These are phyloP conservation scores for Lochmaea capreae DNA, from an alignment of 2,888 invertebrate species.

Conservation along the genomic window DNA sequence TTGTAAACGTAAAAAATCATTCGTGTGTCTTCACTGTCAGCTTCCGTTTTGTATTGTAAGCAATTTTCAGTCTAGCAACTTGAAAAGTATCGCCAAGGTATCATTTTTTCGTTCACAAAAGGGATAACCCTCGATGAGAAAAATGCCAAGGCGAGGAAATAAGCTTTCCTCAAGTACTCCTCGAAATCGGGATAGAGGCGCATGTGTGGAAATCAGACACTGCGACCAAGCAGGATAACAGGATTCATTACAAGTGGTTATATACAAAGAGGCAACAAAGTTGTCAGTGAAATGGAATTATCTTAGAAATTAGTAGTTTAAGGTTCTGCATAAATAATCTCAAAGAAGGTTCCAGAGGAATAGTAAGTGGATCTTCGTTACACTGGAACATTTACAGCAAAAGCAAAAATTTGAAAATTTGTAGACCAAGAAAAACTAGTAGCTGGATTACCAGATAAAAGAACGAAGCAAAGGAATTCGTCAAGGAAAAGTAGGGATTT, in stretches of 20 bases:
- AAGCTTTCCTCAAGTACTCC: slow-evolving; percentile 31
- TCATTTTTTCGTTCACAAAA: slow-evolving; percentile 33
- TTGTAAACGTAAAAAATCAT: slow-evolving; percentile 17
- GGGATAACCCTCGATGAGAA: slow-evolving; percentile 30
- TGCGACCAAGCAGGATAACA: background rate
- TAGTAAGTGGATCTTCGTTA: background rate
- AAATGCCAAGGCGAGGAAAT: slow-evolving; percentile 31
- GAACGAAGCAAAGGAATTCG: too few relatives aligned
- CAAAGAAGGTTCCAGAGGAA: background rate
- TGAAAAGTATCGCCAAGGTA: slow-evolving; percentile 29
- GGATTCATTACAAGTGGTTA: background rate
- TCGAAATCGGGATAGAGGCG: slow-evolving; percentile 22
- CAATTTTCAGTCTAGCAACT: slow-evolving; percentile 24
- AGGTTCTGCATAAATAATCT: background rate
- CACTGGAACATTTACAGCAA: too few relatives aligned
- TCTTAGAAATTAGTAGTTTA: too few relatives aligned
- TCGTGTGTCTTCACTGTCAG: slow-evolving; percentile 12
- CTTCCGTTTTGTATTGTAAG: slow-evolving; percentile 18
- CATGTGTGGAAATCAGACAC: slow-evolving; percentile 28
- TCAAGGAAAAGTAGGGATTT: too few relatives aligned
- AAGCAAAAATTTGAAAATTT: too few relatives aligned
- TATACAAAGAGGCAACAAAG: background rate
- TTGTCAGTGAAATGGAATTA: background rate
- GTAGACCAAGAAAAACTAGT: too few relatives aligned
- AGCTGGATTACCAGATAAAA: too few relatives aligned